Base-by-base conservation (phyloP, 2,888 invertebrate genomes). In the Steinernema scapterisci region DNA sequence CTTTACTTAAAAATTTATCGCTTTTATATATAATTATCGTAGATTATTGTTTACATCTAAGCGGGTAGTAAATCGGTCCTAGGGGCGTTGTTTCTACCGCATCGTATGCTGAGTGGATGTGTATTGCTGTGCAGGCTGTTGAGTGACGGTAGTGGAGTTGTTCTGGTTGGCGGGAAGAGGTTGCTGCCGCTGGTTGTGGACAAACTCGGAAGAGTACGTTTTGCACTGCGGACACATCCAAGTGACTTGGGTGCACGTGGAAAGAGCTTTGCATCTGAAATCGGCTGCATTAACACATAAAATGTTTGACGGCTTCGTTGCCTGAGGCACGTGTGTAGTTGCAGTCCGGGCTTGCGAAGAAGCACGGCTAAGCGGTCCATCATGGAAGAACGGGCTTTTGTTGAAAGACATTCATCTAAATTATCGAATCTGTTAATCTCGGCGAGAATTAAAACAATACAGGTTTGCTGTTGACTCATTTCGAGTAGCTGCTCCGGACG, bases 141-240 rank as follows among this genome's bases (percentile, higher is more conserved):
- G 63, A 27, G 63, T 63, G 11, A 63, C 63, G 11, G 63, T 63
- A 23, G 63, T 31, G 19, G 16, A n/a, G 63, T 63, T 63, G 11
- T 21, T 13, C 27, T 63, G 27, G 31, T 31, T 25, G 2, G 13
- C 54, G 25, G 23, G 11, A 1, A 38, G 27, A 13, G 63, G 31
- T 13, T 71, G 77, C 25, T 51, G 76, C 25, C 77, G 73, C 44
- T 76, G 76, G 46, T 56, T 44, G 25, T 46, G 70, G 16, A 54
- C 74, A 11, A 44, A 73, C 74, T 85, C 84, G 7, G 80, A 79
- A 13, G 85, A 85, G 45, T 86, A 84, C 13, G 85, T 85, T 76
- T 87, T 84, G 75, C 86, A 86, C 21, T 82, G 80, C 0, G 86
- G 85, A 77, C 86, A 86, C 81, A 83, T 81, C 85, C 86, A 86